Conservation (phyloP, 2,888 invertebrate species). For the Drosophila setosimentum region DNA sequence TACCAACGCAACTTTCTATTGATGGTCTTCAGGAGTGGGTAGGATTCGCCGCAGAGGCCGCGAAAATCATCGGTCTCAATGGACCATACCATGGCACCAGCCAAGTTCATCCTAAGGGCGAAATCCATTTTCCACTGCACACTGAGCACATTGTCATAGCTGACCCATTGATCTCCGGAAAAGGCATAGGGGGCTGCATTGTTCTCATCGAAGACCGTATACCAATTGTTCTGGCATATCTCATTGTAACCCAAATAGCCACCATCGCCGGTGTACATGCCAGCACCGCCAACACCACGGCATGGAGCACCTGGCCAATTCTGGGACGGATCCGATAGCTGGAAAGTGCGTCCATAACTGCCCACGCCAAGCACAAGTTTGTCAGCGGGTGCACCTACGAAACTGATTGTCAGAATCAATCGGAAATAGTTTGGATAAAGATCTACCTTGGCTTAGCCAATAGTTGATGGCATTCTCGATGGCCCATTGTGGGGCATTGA, state of each 20-base stretch:
- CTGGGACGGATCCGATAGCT: constrained; percentile 87
- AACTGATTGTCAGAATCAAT: not conserved
- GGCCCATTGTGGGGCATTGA: constrained; percentile 83
- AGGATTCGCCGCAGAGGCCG: constrained; percentile 90
- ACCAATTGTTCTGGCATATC: constrained; percentile 86
- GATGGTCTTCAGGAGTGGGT: constrained; percentile 86
- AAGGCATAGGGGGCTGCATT: constrained; percentile 91
- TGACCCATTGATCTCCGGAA: constrained; percentile 95
- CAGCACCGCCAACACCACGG: constrained; percentile 67
- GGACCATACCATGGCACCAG: constrained; percentile 88
- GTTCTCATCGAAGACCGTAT: constrained; percentile 80
- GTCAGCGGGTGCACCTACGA: constrained; percentile 87
- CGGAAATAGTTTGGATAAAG: not conserved
- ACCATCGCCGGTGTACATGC: constrained; percentile 87
- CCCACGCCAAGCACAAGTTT: constrained; percentile 94
- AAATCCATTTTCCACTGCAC: constrained; percentile 93
- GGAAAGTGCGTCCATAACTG: constrained; percentile 94
- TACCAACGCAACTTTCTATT: constrained; percentile 72
- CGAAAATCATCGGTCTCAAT: constrained; percentile 97
- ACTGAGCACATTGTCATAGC: constrained; percentile 94
- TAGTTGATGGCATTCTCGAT: constrained; percentile 93
- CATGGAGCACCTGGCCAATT: constrained; percentile 66
- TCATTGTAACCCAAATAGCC: constrained; percentile 91
- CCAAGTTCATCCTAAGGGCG: constrained; percentile 91
- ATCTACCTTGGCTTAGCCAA: constrained; percentile 91